Evolutionary conservation across 2,113 vertebrate genomes (phyloP).

Genomic region (Percopsis transmontana): DNA sequence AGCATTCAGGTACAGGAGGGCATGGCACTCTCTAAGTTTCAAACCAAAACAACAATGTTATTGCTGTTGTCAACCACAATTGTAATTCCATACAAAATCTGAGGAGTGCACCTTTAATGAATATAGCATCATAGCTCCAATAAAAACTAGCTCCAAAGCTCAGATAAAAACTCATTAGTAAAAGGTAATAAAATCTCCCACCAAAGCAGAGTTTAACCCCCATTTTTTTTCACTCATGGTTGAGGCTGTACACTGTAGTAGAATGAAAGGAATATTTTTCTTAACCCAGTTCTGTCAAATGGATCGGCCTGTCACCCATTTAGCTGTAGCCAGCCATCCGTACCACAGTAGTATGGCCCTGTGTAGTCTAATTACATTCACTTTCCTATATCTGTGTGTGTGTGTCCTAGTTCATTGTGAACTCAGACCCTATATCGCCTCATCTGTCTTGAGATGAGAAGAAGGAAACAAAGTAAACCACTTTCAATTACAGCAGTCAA

Average conservation of each 20-base stretch:
- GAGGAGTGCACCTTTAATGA: conserved; percentile 13
- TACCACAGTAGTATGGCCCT: conserved; percentile 41
- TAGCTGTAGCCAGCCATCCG: conserved; percentile 60
- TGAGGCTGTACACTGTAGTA: conserved; percentile 35
- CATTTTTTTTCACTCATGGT: conserved; percentile 17
- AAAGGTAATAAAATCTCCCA: conserved; percentile 6
- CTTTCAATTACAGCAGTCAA: conserved; percentile 4
- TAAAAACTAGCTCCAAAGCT: neutral
- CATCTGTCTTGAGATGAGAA: conserved; percentile 17
- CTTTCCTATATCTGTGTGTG: conserved; percentile 14
- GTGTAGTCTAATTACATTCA: conserved; percentile 62
- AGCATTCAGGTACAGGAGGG: neutral
- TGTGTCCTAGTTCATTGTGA: conserved; percentile 22
- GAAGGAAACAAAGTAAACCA: conserved; percentile 6
- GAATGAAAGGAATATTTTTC: conserved; percentile 43
- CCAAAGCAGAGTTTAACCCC: conserved; percentile 33
- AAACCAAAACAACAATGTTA: too few species aligned
- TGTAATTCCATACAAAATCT: too few species aligned
- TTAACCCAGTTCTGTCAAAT: conserved; percentile 78
- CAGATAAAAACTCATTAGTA: conserved; percentile 31
- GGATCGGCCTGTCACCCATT: conserved; percentile 50
- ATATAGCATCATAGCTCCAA: neutral
- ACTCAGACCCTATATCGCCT: conserved; percentile 21
- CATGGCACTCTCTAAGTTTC: neutral
- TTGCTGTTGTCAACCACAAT: too few species aligned